These are phyloP conservation scores for Cyprinodon brontotheroides DNA, from an alignment of 2,113 vertebrate genomes.

Conservation along the genomic window DNA sequence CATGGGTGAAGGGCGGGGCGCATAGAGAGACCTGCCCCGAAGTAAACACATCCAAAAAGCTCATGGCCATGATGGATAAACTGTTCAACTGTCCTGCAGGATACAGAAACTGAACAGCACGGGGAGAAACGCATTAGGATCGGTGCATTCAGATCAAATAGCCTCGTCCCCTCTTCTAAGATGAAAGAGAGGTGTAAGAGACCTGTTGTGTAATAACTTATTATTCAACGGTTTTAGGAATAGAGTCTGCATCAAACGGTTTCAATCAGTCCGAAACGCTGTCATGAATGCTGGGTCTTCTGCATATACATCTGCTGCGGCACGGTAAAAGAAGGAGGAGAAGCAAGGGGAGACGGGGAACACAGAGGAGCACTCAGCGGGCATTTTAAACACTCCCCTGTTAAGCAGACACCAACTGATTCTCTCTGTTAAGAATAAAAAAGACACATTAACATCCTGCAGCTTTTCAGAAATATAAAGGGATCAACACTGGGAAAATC, in stretches of 20 bases:
- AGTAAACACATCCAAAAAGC: constrained; percentile 61
- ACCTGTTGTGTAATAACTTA: constrained; percentile 61
- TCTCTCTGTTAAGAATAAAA: constrained; percentile 58
- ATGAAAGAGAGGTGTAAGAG: constrained; percentile 68
- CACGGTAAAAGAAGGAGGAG: constrained; percentile 23
- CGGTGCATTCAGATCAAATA: constrained; percentile 62
- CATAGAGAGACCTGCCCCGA: constrained; percentile 48
- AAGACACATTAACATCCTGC: constrained; percentile 64
- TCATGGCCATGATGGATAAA: constrained; percentile 58
- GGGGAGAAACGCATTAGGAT: constrained; percentile 54
- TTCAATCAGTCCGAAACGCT: constrained; percentile 78
- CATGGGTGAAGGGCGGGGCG: constrained; percentile 4
- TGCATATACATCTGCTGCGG: constrained; percentile 58
- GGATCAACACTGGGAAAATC: constrained; percentile 39
- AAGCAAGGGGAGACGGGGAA: constrained; percentile 26
- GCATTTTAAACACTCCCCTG: constrained; percentile 74
- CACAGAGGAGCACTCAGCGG: constrained; percentile 50
- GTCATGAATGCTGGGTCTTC: constrained; percentile 67
- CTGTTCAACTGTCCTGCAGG: constrained; percentile 64
- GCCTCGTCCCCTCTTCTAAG: constrained; percentile 54
- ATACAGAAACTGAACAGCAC: constrained; percentile 63
- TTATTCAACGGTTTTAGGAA: constrained; percentile 60
- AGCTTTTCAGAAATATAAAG: constrained; percentile 57
- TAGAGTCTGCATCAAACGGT: constrained; percentile 71
- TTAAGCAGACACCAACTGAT: constrained; percentile 66